Base-by-base conservation (phyloP, 2,113 vertebrate genomes). In the Rhombomys opimus region DNA sequence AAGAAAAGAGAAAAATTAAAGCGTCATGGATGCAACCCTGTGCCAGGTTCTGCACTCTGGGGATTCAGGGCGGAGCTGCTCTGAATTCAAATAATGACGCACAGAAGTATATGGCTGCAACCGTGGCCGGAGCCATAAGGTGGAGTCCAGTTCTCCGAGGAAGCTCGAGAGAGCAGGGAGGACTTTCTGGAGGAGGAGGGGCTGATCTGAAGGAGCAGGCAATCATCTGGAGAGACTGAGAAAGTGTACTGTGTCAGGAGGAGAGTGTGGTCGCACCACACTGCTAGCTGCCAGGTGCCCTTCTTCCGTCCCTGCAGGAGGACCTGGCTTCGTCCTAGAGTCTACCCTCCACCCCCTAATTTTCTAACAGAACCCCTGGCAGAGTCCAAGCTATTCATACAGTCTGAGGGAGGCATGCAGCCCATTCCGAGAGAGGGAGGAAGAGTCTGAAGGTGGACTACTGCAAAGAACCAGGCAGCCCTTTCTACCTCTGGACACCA, bases 131-230 rank as follows among this genome's bases (percentile, higher is more conserved):
- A 82, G 54, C 77, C 91, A 7, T 11, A 20, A 35, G 50, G 32
- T 32, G 57, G 22, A 20, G 80, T 54, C 72, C 77, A 61, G 61
- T 77, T 89, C 67, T 72, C 80, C 65, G 54, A 25, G 25, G 38
- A 84, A 54, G 22, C 38, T 52, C 11, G 17, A 76, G 61, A 52
- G 8, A 59, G 20, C 13, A 77, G n/a, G 57, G 46, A 85, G 6
- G 35, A 61, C 87, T 95, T 78, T 46, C 77, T 90, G 87, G 82
- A 94, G 72, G 73, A 73, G 93, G 35, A 30, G 30, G 1, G 7
- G 27, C 18, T 67, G 72, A 35, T 54, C 7, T 65, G 75, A 72
- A 76, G 52, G 82, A 81, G 32, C 87, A 75, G 57, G 22, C 2
- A 0, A 59, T 59, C 57, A 22, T 15, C 22, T 32, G 13, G 73